phyloP scores from a whole-genome alignment of 2,888 invertebrate genomes.

The Caenorhabditis sp. region DNA sequence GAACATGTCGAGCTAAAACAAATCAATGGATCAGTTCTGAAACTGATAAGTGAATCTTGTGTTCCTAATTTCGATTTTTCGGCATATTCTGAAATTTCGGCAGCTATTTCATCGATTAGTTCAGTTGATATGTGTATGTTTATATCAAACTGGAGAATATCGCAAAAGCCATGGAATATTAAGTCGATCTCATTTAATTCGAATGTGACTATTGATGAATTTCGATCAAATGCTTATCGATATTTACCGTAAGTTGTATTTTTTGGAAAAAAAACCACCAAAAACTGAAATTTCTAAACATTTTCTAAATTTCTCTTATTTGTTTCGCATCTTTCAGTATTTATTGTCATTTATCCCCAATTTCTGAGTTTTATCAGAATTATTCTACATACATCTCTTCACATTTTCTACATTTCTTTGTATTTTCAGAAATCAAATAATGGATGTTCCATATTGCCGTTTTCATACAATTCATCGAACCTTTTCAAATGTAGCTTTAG shows the following conservation, averaged over 20 bases:
- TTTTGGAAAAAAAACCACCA: background rate
- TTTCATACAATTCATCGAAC: constrained; percentile 36
- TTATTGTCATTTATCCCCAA: background rate
- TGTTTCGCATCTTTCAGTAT: background rate
- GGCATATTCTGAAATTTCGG: constrained; percentile 42
- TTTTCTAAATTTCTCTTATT: background rate
- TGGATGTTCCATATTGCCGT: constrained; percentile 38
- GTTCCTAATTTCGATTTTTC: constrained; percentile 37
- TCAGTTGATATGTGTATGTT: constrained; percentile 41
- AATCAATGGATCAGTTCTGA: constrained; percentile 35
- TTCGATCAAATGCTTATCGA: constrained; percentile 21
- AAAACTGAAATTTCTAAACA: too few relatives aligned
- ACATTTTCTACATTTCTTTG: too few relatives aligned
- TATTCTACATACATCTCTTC: background rate
- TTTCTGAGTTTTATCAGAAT: background rate
- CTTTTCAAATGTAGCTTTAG: constrained; percentile 26
- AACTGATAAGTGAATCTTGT: constrained; percentile 9
- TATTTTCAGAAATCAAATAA: constrained; percentile 8
- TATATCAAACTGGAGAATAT: constrained; percentile 28
- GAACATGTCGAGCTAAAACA: constrained; percentile 25
- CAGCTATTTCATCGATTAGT: constrained; percentile 30
- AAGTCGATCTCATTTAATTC: constrained; percentile 46
- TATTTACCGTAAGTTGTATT: constrained; percentile 13
- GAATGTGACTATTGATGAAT: constrained; percentile 44
- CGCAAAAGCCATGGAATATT: constrained; percentile 43